Evolutionary conservation across 2,797 vertebrate species (phyloP).

Genomic region (Pelodytes ibericus): DNA sequence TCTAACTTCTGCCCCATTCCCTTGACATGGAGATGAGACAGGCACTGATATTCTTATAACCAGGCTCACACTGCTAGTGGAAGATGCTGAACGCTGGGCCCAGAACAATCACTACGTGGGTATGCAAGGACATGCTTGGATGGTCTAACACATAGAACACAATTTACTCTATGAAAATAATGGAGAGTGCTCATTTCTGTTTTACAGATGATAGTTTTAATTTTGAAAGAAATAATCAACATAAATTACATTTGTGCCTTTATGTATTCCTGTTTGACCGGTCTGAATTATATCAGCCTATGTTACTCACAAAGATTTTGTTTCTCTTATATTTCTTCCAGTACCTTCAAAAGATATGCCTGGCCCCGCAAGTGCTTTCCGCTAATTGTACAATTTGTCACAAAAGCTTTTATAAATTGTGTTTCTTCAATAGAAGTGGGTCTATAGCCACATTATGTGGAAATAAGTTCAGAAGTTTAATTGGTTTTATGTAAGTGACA

Average conservation of each 20-base stretch:
- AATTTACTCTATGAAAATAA: not conserved
- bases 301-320: not conserved
- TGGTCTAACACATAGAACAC: no score
- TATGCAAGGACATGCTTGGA: no score
- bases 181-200: not conserved
- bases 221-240: not conserved
- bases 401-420: constrained; percentile 6
- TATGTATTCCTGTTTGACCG: not conserved
- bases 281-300: not conserved
- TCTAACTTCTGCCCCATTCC: no score
- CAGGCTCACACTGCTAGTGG: no score
- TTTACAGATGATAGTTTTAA: not conserved
- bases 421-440: not conserved
- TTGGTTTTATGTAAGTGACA: constrained; percentile 4
- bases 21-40: no score
- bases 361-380: not conserved
- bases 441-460: not conserved
- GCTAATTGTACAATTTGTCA: constrained; percentile 7
- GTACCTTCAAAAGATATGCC: not conserved
- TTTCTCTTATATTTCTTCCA: not conserved
- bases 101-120: no score
- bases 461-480: constrained; percentile 8
- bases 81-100: no score
- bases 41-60: no score
- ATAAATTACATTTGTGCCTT: not conserved